Percentiles rank a stretch among this genome's conserved stretches.
phyloP scores from a whole-genome alignment of 2,113 vertebrate genomes.

The Scartelaos histophorus region DNA sequence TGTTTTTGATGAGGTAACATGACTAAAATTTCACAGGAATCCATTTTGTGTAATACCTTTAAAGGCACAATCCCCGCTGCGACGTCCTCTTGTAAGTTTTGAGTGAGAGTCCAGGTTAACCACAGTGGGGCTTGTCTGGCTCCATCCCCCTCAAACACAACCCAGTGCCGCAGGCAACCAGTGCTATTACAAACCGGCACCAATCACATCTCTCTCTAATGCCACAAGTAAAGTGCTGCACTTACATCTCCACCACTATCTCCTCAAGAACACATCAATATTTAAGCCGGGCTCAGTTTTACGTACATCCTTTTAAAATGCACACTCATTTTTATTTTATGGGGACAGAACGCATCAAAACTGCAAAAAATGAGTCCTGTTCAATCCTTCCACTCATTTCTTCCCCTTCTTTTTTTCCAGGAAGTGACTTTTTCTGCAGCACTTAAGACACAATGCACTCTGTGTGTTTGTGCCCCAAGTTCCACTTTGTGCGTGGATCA shows the following conservation, averaged over 20 bases:
- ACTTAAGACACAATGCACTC: conserved; percentile 63
- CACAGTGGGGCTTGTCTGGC: conserved; percentile 34
- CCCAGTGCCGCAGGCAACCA: conserved; percentile 66
- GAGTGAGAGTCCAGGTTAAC: conserved; percentile 39
- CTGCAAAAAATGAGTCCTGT: conserved; percentile 52
- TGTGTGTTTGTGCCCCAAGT: conserved; percentile 43
- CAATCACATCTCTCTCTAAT: conserved; percentile 60
- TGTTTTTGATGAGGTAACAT: too few species aligned
- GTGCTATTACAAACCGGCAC: conserved; percentile 44
- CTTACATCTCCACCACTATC: conserved; percentile 55
- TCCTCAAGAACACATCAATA: conserved; percentile 68
- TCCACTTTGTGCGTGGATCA: conserved; percentile 17
- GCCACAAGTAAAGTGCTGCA: conserved; percentile 65
- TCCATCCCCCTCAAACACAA: conserved; percentile 40
- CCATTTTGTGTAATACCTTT: too few species aligned
- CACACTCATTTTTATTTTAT: conserved; percentile 78
- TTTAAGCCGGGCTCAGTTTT: conserved; percentile 71
- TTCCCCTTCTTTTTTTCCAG: conserved; percentile 15
- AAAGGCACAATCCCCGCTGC: not conserved
- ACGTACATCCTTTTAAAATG: conserved; percentile 75
- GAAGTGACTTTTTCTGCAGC: conserved; percentile 55
- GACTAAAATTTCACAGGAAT: too few species aligned
- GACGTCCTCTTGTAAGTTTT: conserved; percentile 35
- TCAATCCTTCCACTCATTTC: conserved; percentile 35
- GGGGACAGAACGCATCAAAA: conserved; percentile 75